phyloP scores from a whole-genome alignment of 2,888 invertebrate genomes.

The Drosophila pseudotalamancana region DNA sequence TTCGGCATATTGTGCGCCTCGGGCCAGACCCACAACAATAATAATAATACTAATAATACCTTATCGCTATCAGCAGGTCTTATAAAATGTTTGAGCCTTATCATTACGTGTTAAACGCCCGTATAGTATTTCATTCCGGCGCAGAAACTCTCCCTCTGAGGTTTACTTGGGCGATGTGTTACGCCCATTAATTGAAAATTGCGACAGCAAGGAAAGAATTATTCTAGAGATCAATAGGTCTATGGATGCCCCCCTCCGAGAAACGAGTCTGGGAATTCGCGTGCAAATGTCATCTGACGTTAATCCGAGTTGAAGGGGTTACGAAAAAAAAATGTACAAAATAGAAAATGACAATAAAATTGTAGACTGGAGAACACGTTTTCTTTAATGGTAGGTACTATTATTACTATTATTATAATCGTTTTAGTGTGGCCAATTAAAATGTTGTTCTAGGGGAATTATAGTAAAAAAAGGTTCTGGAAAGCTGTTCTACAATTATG shows the following conservation, averaged over 20 bases:
- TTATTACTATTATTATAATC: constrained; percentile 26
- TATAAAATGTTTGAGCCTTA: constrained; percentile 46
- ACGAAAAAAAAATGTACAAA: not conserved
- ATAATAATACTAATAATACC: constrained; percentile 34
- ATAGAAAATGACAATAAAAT: constrained; percentile 8
- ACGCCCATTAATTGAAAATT: constrained; percentile 35
- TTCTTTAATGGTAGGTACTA: constrained; percentile 17
- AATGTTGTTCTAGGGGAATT: not conserved
- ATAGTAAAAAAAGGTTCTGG: not conserved
- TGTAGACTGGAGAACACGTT: constrained; percentile 18
- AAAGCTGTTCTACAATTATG: not conserved
- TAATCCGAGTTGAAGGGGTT: constrained; percentile 24
- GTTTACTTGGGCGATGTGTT: constrained; percentile 1
- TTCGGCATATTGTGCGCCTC: not conserved
- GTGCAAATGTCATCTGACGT: constrained; percentile 30
- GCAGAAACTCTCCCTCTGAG: constrained; percentile 5
- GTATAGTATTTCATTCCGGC: not conserved
- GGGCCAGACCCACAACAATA: constrained; percentile 33
- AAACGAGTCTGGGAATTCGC: constrained; percentile 14
- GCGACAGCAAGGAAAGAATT: not conserved
- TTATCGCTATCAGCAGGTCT: constrained; percentile 59
- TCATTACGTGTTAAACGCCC: constrained; percentile 37
- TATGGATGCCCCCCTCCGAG: not conserved
- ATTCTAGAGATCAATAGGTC: not conserved
- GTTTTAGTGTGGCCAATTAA: constrained; percentile 15